These are phyloP conservation scores for Melozone crissalis DNA, from an alignment of 2,113 vertebrate species.

Conservation along the genomic window DNA sequence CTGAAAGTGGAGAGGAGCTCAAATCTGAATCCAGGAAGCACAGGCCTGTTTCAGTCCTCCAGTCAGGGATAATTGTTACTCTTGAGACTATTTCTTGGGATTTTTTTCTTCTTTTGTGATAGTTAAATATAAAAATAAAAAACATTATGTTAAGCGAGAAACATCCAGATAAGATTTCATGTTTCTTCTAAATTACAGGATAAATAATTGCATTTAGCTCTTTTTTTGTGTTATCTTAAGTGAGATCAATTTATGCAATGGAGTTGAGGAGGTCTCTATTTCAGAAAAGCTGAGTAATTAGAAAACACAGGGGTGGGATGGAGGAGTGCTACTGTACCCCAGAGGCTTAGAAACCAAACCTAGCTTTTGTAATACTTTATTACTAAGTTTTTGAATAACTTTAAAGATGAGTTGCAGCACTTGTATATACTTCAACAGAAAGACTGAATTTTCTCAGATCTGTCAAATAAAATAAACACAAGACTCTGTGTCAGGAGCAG, in stretches of 20 bases:
- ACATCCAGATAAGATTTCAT: neutral
- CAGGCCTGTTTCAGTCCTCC: neutral
- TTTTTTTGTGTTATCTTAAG: neutral
- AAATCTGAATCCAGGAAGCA: neutral
- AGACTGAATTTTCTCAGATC: neutral
- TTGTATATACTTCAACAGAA: neutral
- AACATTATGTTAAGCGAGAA: neutral
- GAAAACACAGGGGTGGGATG: neutral
- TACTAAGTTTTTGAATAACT: neutral
- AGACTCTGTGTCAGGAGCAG: neutral
- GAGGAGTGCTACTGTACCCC: neutral
- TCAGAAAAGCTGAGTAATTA: neutral
- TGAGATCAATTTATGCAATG: neutral
- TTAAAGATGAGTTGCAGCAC: neutral
- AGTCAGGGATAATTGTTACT: neutral
- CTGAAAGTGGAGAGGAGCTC: neutral
- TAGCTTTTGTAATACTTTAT: neutral
- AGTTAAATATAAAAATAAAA: neutral
- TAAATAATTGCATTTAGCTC: neutral
- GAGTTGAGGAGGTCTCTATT: neutral
- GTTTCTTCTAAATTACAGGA: neutral
- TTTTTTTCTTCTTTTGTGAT: neutral
- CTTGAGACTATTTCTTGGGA: neutral
- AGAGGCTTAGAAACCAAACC: neutral
- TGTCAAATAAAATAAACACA: neutral